Evolutionary conservation across 2,113 vertebrate species (phyloP).

Genomic region (Scartelaos histophorus): DNA sequence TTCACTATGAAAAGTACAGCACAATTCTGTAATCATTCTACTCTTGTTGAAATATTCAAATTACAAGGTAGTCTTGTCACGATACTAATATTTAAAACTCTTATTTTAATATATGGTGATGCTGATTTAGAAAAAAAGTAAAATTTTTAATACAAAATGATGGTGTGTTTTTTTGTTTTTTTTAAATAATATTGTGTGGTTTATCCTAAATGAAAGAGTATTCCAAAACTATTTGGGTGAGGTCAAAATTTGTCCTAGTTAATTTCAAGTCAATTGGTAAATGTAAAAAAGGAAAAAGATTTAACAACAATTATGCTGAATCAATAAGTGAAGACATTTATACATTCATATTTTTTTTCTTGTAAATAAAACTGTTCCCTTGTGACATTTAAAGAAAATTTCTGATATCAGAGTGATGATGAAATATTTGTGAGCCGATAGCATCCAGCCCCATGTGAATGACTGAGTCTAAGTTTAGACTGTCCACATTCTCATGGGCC

Average conservation of each 20-base stretch:
- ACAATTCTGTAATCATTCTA: background rate
- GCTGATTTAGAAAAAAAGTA: background rate
- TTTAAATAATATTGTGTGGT: too few species aligned
- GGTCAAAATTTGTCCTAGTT: background rate
- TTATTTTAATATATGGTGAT: background rate
- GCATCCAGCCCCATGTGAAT: constrained; percentile 19
- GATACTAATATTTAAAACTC: background rate
- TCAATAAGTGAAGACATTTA: background rate
- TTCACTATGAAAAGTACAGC: background rate
- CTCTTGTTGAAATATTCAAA: background rate
- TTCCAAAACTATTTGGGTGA: background rate
- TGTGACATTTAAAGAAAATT: background rate
- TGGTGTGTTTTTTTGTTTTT: too few species aligned
- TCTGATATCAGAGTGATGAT: constrained; percentile 4
- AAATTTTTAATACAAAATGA: background rate
- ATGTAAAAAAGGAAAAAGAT: too few species aligned
- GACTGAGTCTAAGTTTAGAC: constrained; percentile 38
- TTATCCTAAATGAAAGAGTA: background rate
- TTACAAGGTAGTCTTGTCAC: background rate
- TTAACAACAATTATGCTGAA: background rate
- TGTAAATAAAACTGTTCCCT: background rate
- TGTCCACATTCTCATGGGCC: constrained; percentile 55
- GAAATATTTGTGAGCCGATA: constrained; percentile 23
- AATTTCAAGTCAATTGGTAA: too few species aligned
- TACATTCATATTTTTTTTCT: background rate